Conservation (phyloP, 2,113 vertebrate genomes). For the Sterna hirundo region DNA sequence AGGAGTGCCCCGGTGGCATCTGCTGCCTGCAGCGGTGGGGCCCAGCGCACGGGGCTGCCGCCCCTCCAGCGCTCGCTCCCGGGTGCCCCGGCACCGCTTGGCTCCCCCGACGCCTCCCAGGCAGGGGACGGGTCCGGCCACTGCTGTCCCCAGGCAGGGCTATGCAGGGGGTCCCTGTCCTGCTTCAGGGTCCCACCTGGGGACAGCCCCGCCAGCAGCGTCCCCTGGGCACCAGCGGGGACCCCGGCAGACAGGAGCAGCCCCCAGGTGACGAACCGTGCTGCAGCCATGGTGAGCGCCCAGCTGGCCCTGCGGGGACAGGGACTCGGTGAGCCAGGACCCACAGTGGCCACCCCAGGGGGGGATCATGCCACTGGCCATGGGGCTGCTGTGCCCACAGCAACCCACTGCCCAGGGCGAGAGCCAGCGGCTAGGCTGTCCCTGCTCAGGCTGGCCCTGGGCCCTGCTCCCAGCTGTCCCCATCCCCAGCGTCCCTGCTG, state of each 20-base stretch:
- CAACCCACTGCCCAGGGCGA: background rate
- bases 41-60: background rate
- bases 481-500: background rate
- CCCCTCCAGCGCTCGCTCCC: background rate
- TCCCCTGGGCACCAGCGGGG: background rate
- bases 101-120: conserved; percentile 25
- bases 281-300: conserved; percentile 5
- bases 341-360: fast-evolving
- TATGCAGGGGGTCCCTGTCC: background rate
- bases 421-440: background rate
- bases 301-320: background rate
- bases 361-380: fast-evolving
- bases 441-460: background rate
- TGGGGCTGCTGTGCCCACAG: background rate
- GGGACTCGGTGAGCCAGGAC: background rate
- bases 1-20: background rate
- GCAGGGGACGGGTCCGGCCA: background rate
- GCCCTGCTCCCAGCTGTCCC: background rate
- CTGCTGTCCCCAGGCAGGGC: background rate
- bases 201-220: background rate
- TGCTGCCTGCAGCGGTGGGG: background rate
- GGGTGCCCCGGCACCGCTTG: background rate
- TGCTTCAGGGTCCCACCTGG: background rate
- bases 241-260: background rate
- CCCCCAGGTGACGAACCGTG: background rate